These are phyloP conservation scores for Sinotaia quadrata DNA, from an alignment of 2,888 invertebrate species.

Conservation along the genomic window DNA sequence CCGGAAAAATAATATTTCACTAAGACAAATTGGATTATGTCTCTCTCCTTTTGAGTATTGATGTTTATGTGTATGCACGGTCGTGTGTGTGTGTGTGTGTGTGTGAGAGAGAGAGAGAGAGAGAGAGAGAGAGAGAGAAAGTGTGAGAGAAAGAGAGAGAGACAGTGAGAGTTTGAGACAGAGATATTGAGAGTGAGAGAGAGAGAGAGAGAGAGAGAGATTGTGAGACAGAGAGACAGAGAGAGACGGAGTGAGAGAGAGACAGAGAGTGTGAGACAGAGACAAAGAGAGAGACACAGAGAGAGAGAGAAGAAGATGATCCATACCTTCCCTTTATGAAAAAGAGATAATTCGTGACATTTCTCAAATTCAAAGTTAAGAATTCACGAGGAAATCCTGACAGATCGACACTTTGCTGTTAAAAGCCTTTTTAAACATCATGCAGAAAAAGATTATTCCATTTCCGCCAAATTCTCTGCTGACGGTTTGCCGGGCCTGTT, in stretches of 20 bases:
- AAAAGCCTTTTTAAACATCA: no score
- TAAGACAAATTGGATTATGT: no score
- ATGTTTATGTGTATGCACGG: not conserved
- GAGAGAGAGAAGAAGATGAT: not conserved
- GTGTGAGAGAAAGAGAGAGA: not conserved
- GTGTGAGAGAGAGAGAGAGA: slow-evolving; percentile 3
- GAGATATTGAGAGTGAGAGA: not conserved
- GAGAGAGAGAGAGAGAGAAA: slow-evolving; percentile 9
- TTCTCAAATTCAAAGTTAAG: no score
- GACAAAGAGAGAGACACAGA: not conserved
- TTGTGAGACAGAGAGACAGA: no score
- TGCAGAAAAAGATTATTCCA: no score
- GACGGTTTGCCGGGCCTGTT: no score
- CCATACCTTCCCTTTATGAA: no score
- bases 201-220: not conserved
- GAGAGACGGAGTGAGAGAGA: not conserved
- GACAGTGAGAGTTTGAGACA: not conserved
- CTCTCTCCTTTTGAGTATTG: not conserved
- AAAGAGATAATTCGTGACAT: no score
- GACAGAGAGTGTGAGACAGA: not conserved
- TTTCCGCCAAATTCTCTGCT: no score
- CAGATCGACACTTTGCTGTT: no score
- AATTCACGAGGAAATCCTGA: no score
- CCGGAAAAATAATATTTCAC: no score
- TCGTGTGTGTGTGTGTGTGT: slow-evolving; percentile 9